These are phyloP conservation scores for Balaenoptera acutorostrata DNA, from an alignment of 2,113 vertebrate genomes.

Conservation along the genomic window DNA sequence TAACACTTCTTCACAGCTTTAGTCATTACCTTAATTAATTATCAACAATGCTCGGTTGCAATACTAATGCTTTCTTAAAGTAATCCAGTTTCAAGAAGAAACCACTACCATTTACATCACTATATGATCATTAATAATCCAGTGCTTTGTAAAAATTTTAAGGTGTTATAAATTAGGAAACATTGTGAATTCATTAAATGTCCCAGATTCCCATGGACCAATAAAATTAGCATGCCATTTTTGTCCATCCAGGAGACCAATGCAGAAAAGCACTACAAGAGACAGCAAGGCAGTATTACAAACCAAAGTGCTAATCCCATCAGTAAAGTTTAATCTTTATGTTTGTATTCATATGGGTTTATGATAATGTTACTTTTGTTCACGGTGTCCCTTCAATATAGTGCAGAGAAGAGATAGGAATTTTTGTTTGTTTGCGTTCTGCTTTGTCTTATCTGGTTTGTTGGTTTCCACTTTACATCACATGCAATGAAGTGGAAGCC, in stretches of 20 bases:
- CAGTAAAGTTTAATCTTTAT: background rate
- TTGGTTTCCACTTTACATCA: background rate
- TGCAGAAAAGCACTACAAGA: background rate
- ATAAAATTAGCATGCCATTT: background rate
- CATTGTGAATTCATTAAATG: background rate
- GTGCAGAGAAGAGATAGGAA: background rate
- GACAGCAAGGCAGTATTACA: background rate
- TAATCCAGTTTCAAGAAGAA: background rate
- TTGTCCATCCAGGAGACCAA: background rate
- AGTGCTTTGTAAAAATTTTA: background rate
- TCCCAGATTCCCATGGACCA: background rate
- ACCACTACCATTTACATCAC: background rate
- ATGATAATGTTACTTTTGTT: background rate
- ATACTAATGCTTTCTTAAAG: constrained; percentile 25
- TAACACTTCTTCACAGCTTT: constrained; percentile 38
- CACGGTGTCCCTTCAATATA: background rate
- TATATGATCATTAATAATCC: background rate
- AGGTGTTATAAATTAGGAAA: background rate
- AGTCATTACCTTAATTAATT: constrained; percentile 34
- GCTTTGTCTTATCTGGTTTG: background rate
- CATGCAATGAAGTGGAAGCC: background rate
- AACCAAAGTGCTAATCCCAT: background rate
- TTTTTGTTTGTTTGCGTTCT: background rate
- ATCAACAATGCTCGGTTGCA: background rate
- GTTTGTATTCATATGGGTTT: background rate